phyloP scores from a whole-genome alignment of 2,113 vertebrate species.

The Brachypteracias leptosomus region DNA sequence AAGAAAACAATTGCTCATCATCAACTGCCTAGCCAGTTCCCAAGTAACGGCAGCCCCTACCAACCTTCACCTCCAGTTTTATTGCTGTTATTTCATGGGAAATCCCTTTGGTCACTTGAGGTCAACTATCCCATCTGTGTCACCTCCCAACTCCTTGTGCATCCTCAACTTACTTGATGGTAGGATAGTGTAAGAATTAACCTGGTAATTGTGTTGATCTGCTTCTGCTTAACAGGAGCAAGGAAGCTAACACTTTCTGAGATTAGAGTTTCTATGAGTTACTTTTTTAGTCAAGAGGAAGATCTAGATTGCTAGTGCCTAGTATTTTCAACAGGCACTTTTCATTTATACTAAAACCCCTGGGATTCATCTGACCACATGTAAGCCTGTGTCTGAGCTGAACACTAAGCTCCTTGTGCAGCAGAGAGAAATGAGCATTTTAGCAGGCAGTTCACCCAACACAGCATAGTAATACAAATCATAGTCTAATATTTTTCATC shows the following conservation, averaged over 20 bases:
- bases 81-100: background rate
- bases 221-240: background rate
- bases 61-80: background rate
- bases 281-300: background rate
- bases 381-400: background rate
- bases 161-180: fast-evolving
- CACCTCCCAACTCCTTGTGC: fast-evolving
- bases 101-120: background rate
- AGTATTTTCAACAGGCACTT: background rate
- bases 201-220: background rate
- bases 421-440: background rate
- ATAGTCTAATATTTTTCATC: background rate
- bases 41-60: fast-evolving
- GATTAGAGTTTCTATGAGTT: background rate
- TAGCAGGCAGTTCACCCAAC: background rate
- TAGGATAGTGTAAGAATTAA: background rate
- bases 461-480: background rate
- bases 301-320: background rate
- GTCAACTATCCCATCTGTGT: background rate
- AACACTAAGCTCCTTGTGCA: background rate
- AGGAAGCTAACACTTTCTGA: background rate
- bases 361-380: background rate
- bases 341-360: background rate
- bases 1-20: background rate
- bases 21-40: background rate